A percentile compares a stretch with the other conserved stretches of the same genome.
These are phyloP conservation scores for Drosophila equinoxialis DNA, from an alignment of 1,140 invertebrate species.

Conservation along the genomic window DNA sequence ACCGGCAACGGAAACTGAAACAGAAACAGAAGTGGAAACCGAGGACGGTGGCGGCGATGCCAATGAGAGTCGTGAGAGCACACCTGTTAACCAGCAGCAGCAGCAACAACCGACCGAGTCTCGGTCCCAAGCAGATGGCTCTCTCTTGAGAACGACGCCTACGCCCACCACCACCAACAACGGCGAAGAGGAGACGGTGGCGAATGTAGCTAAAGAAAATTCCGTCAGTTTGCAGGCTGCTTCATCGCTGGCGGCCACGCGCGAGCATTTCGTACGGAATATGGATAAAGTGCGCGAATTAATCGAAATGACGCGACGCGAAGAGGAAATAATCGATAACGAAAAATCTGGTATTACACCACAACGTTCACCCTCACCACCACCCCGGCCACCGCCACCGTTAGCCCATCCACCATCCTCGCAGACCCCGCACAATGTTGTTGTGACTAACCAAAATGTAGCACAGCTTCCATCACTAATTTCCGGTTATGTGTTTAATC, in stretches of 20 bases:
- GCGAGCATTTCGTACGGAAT: conserved; percentile 69
- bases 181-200: conserved; percentile 1
- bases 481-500: conserved; percentile 44
- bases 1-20: conserved; percentile 59
- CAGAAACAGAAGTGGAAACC: conserved; percentile 63
- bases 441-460: conserved; percentile 6
- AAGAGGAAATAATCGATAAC: conserved; percentile 28
- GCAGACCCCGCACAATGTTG: neutral
- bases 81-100: conserved; percentile 69
- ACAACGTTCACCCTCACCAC: conserved; percentile 60
- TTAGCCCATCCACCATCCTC: neutral
- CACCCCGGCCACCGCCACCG: conserved; percentile 68
- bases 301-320: conserved; percentile 75
- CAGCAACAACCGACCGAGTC: neutral
- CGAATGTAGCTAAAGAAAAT: conserved; percentile 26
- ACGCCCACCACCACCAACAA: conserved; percentile 17
- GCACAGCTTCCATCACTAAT: conserved; percentile 4
- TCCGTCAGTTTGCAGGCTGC: conserved; percentile 62
- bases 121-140: conserved; percentile 21
- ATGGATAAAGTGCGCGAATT: conserved; percentile 78
- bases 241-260: conserved; percentile 68
- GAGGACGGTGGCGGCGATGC: conserved; percentile 38
- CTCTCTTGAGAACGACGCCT: conserved; percentile 46
- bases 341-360: neutral
- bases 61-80: conserved; percentile 73